Base-by-base conservation (phyloP, 2,797 vertebrate species). In the Eospalax fontanierii region DNA sequence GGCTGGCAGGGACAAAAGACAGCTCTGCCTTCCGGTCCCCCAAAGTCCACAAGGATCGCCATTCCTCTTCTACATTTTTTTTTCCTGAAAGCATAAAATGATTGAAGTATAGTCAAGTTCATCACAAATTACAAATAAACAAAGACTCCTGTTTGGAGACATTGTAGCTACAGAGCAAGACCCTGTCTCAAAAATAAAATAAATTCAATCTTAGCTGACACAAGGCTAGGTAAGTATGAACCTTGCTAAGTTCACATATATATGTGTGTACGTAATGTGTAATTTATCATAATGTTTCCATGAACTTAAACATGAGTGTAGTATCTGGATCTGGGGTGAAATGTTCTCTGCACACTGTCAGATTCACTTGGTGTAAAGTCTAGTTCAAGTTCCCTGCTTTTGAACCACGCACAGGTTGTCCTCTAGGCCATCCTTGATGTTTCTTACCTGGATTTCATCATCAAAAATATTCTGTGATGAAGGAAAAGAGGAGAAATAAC, bases 391-490 rank as follows among this genome's bases (percentile, higher is more conserved):
- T 7, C n/a, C 43, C 28, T 46, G 21, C 40, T 61, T 63, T 80
- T 14, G 35, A 70, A 57, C 8, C 70, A 75, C 22, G 63, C n/a
- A 73, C 5, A 54, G 3, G 15, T 74, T 82, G 33, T 59, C 35
- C 74, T 90, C 87, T 74, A 11, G 15, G 22, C 14, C 79, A 10
- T 15, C 38, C 16, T 28, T 76, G 61, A 73, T 35, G 28, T 50
- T 87, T 50, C 8, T 63, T n/a, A 90, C n/a, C 40, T 70, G 79
- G 59, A 71, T 89, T 73, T 61, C 28, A 90, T 14, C n/a, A 83
- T 16, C 18, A 79, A 94, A 95, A 92, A 95, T 18, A 74, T 43
- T 63, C 83, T 79, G 30, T 54, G 33, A 90, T 66, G 22, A 90
- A 35, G 26, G 81, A 85, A 0, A 86, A 90, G 70, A 33, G 33